These are phyloP conservation scores for human DNA, from an alignment of 2,113 vertebrate species.

Conservation along the genomic window GRCh38 chr12:41565501-41566000, in stretches of 20 bases:
- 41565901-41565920: not conserved
- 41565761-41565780: slow-evolving; percentile 50
- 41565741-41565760: slow-evolving; percentile 68
- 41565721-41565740: slow-evolving; percentile 70
- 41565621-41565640: slow-evolving; percentile 63
- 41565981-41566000: not conserved
- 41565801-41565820: not conserved
- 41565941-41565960: not conserved
- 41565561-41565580: slow-evolving; percentile 31
- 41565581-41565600: not conserved
- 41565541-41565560: not conserved
- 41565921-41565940: not conserved
- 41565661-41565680: slow-evolving; percentile 58
- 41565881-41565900: not conserved
- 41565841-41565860: not conserved
- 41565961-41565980: not conserved
- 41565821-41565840: not conserved
- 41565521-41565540: not conserved
- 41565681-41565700: slow-evolving; percentile 72
- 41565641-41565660: slow-evolving; percentile 51
- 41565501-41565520: not conserved
- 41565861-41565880: not conserved
- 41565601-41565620: not conserved
- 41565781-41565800: slow-evolving; percentile 23
- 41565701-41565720: slow-evolving; percentile 68